phyloP scores from a whole-genome alignment of 2,888 invertebrate species.

The Ferrisia virgata region DNA sequence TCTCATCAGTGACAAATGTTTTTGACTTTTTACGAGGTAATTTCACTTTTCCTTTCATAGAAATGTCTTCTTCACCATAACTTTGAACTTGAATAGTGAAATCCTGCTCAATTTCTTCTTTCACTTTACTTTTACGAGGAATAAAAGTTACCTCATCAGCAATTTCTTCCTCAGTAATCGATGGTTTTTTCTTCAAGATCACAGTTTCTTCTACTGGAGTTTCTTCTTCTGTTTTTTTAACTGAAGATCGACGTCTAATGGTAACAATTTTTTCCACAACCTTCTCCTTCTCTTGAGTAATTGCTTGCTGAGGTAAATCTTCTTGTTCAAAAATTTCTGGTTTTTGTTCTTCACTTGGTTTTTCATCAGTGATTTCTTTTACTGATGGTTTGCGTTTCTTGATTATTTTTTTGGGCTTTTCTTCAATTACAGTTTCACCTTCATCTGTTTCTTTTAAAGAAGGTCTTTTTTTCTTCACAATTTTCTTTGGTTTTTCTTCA shows the following conservation, averaged over 20 bases:
- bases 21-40: constrained; percentile 61
- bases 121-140: constrained; percentile 60
- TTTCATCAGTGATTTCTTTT: constrained; percentile 47
- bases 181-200: neutral
- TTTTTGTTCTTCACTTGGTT: constrained; percentile 44
- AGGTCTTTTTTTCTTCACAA: too few relatives aligned
- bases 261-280: neutral
- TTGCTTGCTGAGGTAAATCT: neutral
- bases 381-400: constrained; percentile 42
- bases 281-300: neutral
- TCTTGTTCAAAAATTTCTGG: constrained; percentile 34
- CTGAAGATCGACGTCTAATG: neutral
- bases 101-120: constrained; percentile 88
- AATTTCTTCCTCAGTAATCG: constrained; percentile 57
- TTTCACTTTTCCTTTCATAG: constrained; percentile 79
- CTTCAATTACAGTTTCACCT: neutral
- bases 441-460: constrained; percentile 51
- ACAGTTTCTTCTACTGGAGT: constrained; percentile 25
- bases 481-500: too few relatives aligned
- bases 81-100: constrained; percentile 81
- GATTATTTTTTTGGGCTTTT: constrained; percentile 31
- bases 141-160: constrained; percentile 70
- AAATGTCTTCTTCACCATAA: constrained; percentile 83
- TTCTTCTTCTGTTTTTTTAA: neutral
- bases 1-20: constrained; percentile 54